Evolutionary conservation across 2,797 vertebrate genomes (phyloP).

Genomic region (Anguilla megastoma): DNA sequence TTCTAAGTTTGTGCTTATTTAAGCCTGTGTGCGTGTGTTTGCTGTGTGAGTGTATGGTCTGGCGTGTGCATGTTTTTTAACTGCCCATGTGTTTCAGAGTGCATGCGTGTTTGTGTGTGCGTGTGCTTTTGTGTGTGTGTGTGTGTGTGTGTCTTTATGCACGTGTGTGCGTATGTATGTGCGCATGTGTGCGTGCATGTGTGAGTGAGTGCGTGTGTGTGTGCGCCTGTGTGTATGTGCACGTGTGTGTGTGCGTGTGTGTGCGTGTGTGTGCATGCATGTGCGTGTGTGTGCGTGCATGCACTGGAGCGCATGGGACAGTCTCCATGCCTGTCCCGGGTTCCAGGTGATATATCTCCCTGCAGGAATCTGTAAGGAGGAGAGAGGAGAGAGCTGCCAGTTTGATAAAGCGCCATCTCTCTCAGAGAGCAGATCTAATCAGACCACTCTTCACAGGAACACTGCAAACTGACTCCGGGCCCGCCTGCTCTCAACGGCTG

Average conservation of each 20-base stretch:
- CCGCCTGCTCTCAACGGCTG: background rate
- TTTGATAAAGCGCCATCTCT: constrained; percentile 31
- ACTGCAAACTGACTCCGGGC: constrained; percentile 13
- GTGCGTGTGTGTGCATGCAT: background rate
- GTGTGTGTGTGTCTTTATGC: background rate
- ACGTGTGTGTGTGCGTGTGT: background rate
- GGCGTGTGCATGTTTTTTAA: background rate
- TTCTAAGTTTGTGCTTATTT: background rate
- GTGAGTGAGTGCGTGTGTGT: constrained; percentile 17
- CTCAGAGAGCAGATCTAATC: constrained; percentile 28
- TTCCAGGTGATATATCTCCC: constrained; percentile 29
- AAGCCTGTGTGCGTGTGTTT: constrained; percentile 15
- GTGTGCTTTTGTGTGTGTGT: background rate
- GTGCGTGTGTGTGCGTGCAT: background rate
- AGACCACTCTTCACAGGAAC: background rate
- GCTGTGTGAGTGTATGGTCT: background rate
- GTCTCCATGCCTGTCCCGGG: background rate
- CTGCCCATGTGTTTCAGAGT: constrained; percentile 10
- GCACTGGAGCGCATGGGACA: background rate
- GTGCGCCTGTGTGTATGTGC: background rate
- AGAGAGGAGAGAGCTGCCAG: constrained; percentile 25
- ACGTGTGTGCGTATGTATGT: background rate
- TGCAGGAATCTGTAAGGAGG: constrained; percentile 1
- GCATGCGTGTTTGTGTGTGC: background rate
- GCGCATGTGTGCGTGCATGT: background rate